A percentile compares a stretch with the other conserved stretches of the same genome.
These are phyloP conservation scores for Eulemur mongoz DNA, from an alignment of 2,797 vertebrate genomes.

Conservation along the genomic window DNA sequence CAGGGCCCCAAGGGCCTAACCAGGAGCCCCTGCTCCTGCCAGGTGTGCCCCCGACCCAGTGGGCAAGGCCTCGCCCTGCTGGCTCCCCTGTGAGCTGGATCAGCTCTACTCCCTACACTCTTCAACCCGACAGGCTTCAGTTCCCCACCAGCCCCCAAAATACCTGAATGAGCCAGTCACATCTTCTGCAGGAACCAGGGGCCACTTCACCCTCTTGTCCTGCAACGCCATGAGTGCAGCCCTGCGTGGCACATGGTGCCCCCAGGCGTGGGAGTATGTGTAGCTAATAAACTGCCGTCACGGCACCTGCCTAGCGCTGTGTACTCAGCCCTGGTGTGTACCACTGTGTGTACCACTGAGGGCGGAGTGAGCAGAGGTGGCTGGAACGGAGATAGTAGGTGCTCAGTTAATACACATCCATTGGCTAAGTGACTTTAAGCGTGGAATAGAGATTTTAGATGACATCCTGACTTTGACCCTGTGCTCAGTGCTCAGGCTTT, in stretches of 20 bases:
- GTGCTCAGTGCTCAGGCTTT: accelerated
- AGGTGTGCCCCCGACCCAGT: accelerated
- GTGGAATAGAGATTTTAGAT: accelerated
- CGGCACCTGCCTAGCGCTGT: accelerated
- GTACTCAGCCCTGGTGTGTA: too few species aligned
- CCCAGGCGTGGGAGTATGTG: accelerated
- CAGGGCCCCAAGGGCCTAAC: accelerated
- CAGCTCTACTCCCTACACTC: too few species aligned
- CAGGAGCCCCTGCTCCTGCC: neutral
- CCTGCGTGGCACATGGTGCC: accelerated
- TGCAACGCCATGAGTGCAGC: too few species aligned
- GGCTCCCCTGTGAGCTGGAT: accelerated
- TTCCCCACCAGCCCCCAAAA: neutral
- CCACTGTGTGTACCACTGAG: accelerated
- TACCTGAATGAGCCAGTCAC: neutral
- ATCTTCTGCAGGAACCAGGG: neutral
- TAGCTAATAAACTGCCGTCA: accelerated
- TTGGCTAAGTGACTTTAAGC: accelerated
- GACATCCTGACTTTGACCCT: accelerated
- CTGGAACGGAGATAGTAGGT: accelerated
- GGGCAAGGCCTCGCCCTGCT: accelerated
- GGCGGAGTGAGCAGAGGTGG: neutral
- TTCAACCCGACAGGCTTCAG: neutral
- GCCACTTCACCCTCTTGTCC: accelerated
- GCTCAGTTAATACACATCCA: accelerated